Base-by-base conservation (phyloP, 2,113 vertebrate genomes). In the Orthochromis indermauri region DNA sequence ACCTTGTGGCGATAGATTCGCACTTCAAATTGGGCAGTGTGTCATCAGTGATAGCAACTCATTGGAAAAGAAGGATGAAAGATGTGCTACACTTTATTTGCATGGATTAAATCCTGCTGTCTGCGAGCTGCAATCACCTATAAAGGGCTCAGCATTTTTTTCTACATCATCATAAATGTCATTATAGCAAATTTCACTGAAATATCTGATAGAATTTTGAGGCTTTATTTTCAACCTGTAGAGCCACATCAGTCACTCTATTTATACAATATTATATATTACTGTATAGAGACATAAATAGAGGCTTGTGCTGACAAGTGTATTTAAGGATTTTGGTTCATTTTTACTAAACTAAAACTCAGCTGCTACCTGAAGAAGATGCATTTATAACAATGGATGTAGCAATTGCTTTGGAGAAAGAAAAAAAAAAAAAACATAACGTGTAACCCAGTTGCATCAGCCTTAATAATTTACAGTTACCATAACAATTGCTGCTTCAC, bases 401-500 rank as follows among this genome's bases (percentile, higher is more conserved):
- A 40, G 63, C 63, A 42, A 40, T 71, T 71, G 63, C 35, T 42
- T 71, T 40, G 63, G 63, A 9, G 2, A 55, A 51, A 61, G 3
- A 19, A 33, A 10, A 3, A 76, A 37, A 76, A 37, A 76, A 10
- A 19, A 21, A 80, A 2, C 28, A 79, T 21, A 79, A 53, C 7
- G 3, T 24, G 21, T 49, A 78, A 37, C 21, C n/a, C 5, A 83
- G 21, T 42, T 33, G 61, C 63, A 79, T 8, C 14, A 35, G n/a
- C 14, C 19, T 24, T n/a, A 53, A 82, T 33, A 1, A 35, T 45
- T 33, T 57, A 16, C 2, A 73, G 80, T 95, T 96, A 99, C 99
- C 97, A 99, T 99, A 71, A 99, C 97, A 89, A 99, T 97, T 1
- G 97, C 97, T 0, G 98, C 96, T 21, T 99, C 98, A 2, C 90